Conservation (phyloP, 2,797 vertebrate genomes). For the Lates japonicus region DNA sequence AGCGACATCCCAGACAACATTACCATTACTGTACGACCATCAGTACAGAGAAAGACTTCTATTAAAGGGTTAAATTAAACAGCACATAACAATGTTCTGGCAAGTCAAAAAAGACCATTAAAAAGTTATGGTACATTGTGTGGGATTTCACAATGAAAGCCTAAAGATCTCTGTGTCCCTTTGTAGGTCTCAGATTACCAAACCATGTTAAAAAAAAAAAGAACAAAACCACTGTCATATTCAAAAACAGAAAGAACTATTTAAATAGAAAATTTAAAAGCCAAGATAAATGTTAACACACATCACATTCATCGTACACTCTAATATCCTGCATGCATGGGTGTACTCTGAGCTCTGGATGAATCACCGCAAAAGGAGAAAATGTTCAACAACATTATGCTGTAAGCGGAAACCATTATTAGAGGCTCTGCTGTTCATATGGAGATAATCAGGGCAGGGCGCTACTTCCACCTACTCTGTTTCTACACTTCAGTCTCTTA, state of each 20-base stretch:
- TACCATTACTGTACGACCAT: not conserved
- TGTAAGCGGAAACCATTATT: conserved; percentile 80
- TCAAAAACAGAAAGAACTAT: conserved; percentile 28
- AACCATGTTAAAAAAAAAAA: not conserved
- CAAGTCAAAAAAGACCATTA: conserved; percentile 2
- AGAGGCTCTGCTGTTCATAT: conserved; percentile 76
- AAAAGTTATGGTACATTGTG: not conserved
- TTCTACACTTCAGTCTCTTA: conserved; percentile 64
- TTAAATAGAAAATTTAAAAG: conserved; percentile 33
- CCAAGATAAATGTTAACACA: conserved; percentile 44
- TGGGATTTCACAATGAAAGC: not conserved
- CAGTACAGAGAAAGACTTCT: not conserved
- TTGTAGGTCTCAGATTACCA: conserved; percentile 10
- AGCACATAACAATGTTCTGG: not conserved
- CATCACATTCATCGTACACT: conserved; percentile 8
- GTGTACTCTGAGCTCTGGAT: conserved; percentile 15
- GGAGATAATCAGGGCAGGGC: conserved; percentile 78
- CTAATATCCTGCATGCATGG: conserved; percentile 8
- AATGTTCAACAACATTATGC: conserved; percentile 64
- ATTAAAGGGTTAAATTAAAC: not conserved
- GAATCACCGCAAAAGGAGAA: conserved; percentile 56
- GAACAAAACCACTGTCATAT: conserved; percentile 3
- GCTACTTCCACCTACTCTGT: conserved; percentile 69
- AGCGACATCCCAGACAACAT: conserved; percentile 13
- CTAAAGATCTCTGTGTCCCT: not conserved